Base-by-base conservation (phyloP, 2,888 invertebrate genomes). In the Galeruca laticollis region DNA sequence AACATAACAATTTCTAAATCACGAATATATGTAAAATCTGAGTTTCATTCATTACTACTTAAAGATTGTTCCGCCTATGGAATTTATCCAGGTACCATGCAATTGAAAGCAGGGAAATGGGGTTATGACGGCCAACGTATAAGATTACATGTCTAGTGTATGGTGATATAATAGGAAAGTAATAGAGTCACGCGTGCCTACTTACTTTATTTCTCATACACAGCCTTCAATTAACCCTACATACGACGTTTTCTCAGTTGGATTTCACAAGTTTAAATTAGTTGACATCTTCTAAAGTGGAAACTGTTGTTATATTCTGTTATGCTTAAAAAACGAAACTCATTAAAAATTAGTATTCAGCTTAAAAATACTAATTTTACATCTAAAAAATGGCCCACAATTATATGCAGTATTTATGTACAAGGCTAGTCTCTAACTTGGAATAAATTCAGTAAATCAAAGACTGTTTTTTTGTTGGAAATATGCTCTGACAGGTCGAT, bases 81-180 rank as follows among this genome's bases (percentile, higher is more conserved):
- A 35, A 35, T 57, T 18, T 15, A 18, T 35, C 18, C 11, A 57
- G 26, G 56, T 57, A 18, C 9, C 6, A 15, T 2, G 18, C 56
- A 52, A 57, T 31, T 71, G 72, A 72, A 72, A 60, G 68, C 70
- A 60, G 76, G 73, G 68, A 73, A 73, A 71, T 70, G 68, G 54
- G 43, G 37, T 60, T 56, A 49, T 68, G 74, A 77, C 80, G 79
- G 78, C 80, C 78, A 82, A 80, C 82, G 72, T 83, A 15, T 57
- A 82, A 83, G 83, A 84, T 84, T 84, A 83, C 83, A 84, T 81
- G 84, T 84, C 84, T 81, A 76, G 77, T 76, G 81, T 81, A 83
- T 84, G 80, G 84, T 84, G 83, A 84, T 84, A 83, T 84, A 84
- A 84, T 83, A 81, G 82, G 79, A 71, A 71, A 71, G 80, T 84